These are phyloP conservation scores for Lophius americanus DNA, from an alignment of 2,797 vertebrate genomes.

Conservation along the genomic window DNA sequence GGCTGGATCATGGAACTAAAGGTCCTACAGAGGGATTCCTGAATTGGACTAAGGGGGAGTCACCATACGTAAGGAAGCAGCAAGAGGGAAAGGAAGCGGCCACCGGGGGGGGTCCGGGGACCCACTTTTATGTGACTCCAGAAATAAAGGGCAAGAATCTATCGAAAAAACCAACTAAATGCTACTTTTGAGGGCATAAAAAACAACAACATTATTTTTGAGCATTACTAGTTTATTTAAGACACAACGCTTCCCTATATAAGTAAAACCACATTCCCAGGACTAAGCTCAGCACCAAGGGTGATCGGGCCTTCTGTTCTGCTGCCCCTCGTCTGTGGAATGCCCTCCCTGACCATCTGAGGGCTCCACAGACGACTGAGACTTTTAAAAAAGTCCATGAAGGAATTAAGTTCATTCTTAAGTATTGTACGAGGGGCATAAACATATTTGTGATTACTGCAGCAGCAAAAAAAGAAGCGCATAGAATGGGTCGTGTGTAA, in stretches of 20 bases:
- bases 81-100: slow-evolving; percentile 44
- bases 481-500: slow-evolving; percentile 7
- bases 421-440: slow-evolving; percentile 12
- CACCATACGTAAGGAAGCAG: slow-evolving; percentile 20
- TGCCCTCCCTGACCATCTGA: too few species aligned
- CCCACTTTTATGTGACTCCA: slow-evolving; percentile 47
- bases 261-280: too few species aligned
- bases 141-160: slow-evolving; percentile 62
- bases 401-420: background rate
- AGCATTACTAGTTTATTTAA: too few species aligned
- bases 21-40: slow-evolving; percentile 45
- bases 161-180: slow-evolving; percentile 15
- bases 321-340: too few species aligned
- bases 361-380: too few species aligned
- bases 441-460: slow-evolving; percentile 30
- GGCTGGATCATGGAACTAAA: slow-evolving; percentile 50
- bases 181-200: background rate
- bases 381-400: too few species aligned
- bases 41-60: slow-evolving; percentile 56
- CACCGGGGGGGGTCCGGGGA: slow-evolving; percentile 28
- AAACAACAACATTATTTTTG: too few species aligned
- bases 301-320: too few species aligned
- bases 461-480: slow-evolving; percentile 9
- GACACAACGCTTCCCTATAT: too few species aligned
- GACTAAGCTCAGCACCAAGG: too few species aligned